These are phyloP conservation scores for Periophthalmodon schlosseri DNA, from an alignment of 2,113 vertebrate species.

Conservation along the genomic window DNA sequence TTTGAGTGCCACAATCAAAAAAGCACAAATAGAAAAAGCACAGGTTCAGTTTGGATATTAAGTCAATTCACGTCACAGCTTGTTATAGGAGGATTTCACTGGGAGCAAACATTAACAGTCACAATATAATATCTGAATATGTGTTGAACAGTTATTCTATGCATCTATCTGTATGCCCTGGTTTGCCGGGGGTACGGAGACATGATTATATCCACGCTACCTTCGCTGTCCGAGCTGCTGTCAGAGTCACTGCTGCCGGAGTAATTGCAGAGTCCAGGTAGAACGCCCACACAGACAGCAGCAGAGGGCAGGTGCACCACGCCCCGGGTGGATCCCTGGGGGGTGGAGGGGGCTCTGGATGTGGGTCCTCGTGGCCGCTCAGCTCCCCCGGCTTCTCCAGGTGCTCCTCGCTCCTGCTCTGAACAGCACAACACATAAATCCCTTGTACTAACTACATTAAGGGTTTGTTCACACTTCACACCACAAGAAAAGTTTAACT, in stretches of 20 bases:
- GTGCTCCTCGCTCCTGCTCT: slow-evolving; percentile 63
- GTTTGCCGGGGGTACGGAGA: slow-evolving; percentile 62
- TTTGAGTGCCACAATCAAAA: slow-evolving; percentile 65
- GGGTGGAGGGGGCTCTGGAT: slow-evolving; percentile 28
- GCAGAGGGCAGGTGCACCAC: slow-evolving; percentile 89
- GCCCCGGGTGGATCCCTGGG: slow-evolving; percentile 59
- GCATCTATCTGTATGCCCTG: slow-evolving; percentile 76
- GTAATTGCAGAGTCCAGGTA: slow-evolving; percentile 91
- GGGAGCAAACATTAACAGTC: slow-evolving; percentile 51
- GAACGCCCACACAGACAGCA: slow-evolving; percentile 92
- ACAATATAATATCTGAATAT: slow-evolving; percentile 20
- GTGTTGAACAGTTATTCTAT: slow-evolving; percentile 30
- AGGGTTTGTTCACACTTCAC: not conserved
- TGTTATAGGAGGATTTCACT: slow-evolving; percentile 34
- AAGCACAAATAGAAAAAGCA: slow-evolving; percentile 55
- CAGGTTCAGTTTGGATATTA: slow-evolving; percentile 29
- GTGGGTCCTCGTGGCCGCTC: slow-evolving; percentile 29
- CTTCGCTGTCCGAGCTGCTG: slow-evolving; percentile 96
- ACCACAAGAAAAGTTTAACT: too few species aligned
- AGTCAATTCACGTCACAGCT: slow-evolving; percentile 13
- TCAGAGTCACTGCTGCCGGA: slow-evolving; percentile 97
- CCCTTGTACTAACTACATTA: not conserved
- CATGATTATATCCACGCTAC: slow-evolving; percentile 88
- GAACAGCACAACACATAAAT: slow-evolving; percentile 31
- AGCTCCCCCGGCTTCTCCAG: slow-evolving; percentile 37